Base-by-base conservation (phyloP, 2,888 invertebrate species). In the Lasioglossum calceatum region DNA sequence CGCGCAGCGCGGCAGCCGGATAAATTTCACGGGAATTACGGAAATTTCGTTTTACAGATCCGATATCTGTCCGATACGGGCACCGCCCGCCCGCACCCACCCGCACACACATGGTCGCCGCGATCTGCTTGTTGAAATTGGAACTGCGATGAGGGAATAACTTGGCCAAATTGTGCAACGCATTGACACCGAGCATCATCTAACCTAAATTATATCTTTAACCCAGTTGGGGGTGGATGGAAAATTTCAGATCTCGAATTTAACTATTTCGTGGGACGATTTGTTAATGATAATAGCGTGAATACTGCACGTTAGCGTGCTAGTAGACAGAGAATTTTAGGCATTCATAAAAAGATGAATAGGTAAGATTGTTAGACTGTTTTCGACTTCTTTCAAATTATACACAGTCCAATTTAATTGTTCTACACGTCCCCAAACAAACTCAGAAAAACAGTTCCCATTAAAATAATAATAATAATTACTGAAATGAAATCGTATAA, bases 11-110 rank as follows among this genome's bases (percentile, higher is more conserved):
- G 64, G 16, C 64, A 19, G 16, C 19, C n/a, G 86, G 54, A 54
- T 64, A 84, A 87, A 89, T 90, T 89, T 90, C 84, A 85, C 81
- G 77, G 75, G 64, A 91, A 91, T 89, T 89, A 87, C 88, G 76
- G 86, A 88, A 90, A 89, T 82, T 75, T 81, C 84, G 87, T 82
- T 86, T 79, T 61, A 70, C 74, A 71, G 70, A 39, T n/a, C 61
- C 85, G 86, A 86, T 82, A 74, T 77, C 79, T 73, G 61, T 77
- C 76, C 75, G 74, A 77, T 64, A 73, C n/a, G 58, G 54, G 54
- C 5, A 54, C 72, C 64, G 7, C 32, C 32, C 61, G 4, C n/a
- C 14, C 4, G 12, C n/a, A 12, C 47, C 44, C 14, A 4, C n/a
- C 14, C 39, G 16, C 64, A 19, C n/a, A 42, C 64, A 36, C 67